These are phyloP conservation scores for Synergus gifuensis DNA, from an alignment of 2,888 invertebrate species.

Conservation along the genomic window DNA sequence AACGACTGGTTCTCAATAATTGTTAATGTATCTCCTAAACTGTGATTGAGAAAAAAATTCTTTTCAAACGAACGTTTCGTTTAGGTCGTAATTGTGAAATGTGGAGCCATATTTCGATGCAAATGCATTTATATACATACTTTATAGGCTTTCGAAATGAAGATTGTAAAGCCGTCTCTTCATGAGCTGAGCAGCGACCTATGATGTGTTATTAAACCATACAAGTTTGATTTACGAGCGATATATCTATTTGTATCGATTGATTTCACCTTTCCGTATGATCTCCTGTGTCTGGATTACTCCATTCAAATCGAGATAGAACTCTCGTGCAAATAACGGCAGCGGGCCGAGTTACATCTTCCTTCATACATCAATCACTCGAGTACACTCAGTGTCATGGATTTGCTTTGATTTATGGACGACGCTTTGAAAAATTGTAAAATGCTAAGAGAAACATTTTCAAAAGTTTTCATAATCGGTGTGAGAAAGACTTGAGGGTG, in stretches of 20 bases:
- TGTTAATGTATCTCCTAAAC: not conserved
- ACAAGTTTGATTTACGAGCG: slow-evolving; percentile 17
- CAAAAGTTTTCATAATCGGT: not conserved
- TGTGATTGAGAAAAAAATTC: not conserved
- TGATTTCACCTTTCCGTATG: slow-evolving; percentile 7
- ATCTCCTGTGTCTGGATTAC: slow-evolving; percentile 20
- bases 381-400: slow-evolving; percentile 41
- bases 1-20: not conserved
- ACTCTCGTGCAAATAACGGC: slow-evolving; percentile 11
- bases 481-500: not conserved
- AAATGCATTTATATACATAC: not conserved
- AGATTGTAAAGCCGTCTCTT: not conserved
- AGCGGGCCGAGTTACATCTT: slow-evolving; percentile 39
- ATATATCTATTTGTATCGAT: slow-evolving; percentile 25
- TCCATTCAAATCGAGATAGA: slow-evolving; percentile 29
- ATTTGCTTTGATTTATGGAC: slow-evolving; percentile 10
- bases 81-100: not conserved
- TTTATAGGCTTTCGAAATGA: not conserved
- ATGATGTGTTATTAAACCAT: slow-evolving; percentile 8
- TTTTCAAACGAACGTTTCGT: not conserved
- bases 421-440: slow-evolving; percentile 2
- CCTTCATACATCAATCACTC: slow-evolving; percentile 51
- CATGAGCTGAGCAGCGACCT: not conserved
- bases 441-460: slow-evolving; percentile 1
- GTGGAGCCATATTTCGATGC: not conserved